Evolutionary conservation across 2,888 invertebrate genomes (phyloP).

Genomic region (Drosophila lacicola): DNA sequence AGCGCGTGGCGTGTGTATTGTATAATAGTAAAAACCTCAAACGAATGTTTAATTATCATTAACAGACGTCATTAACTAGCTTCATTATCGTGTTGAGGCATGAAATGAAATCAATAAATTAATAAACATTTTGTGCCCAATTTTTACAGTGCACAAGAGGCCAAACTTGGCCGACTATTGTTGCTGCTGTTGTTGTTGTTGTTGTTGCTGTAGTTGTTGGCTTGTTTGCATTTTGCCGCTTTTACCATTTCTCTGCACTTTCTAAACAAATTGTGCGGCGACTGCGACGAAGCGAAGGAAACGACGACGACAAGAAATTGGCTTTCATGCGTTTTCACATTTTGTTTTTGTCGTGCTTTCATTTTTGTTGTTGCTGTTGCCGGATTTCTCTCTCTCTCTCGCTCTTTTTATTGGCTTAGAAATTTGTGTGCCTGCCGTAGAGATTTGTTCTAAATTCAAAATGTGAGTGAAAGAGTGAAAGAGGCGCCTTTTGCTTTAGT

Average conservation of each 20-base stretch:
- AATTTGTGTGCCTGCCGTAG: constrained; percentile 57
- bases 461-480: constrained; percentile 69
- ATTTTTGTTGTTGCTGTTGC: constrained; percentile 54
- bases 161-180: constrained; percentile 42
- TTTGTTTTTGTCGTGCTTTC: constrained; percentile 81
- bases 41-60: constrained; percentile 25
- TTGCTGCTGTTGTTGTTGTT: constrained; percentile 30
- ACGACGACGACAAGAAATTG: constrained; percentile 59
- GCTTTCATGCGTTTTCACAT: constrained; percentile 80
- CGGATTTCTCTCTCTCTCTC: constrained; percentile 69
- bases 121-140: constrained; percentile 74
- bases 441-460: constrained; percentile 78
- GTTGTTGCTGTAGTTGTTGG: constrained; percentile 41
- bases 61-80: constrained; percentile 20
- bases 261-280: constrained; percentile 80
- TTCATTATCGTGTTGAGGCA: constrained; percentile 39
- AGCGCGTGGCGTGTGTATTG: constrained; percentile 63
- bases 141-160: constrained; percentile 61
- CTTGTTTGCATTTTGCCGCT: constrained; percentile 81
- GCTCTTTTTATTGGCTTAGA: constrained; percentile 72
- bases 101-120: constrained; percentile 71
- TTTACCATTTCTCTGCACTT: constrained; percentile 83
- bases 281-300: constrained; percentile 57
- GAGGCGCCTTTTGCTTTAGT: constrained; percentile 33
- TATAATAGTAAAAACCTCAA: constrained; percentile 61